Conservation (phyloP, 2,113 vertebrate species). For the Manacus vitellinus region DNA sequence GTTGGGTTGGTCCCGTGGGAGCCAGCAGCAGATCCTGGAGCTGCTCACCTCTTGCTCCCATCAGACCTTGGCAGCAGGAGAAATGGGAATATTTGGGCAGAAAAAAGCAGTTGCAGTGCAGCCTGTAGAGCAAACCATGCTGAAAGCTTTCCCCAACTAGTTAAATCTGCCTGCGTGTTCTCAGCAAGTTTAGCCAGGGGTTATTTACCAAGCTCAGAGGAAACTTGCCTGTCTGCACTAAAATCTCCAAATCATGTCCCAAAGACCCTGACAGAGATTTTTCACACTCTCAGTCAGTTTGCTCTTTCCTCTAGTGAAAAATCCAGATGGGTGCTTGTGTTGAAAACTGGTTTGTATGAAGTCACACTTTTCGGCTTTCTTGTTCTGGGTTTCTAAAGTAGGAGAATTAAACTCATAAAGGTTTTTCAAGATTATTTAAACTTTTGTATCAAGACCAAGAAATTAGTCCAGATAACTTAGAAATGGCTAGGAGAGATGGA, state of each 20-base stretch:
- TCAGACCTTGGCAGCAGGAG: background rate
- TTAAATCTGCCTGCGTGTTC: background rate
- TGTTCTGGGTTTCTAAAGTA: background rate
- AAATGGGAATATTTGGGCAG: background rate
- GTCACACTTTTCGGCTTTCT: background rate
- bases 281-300: background rate
- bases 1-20: fast-evolving
- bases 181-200: background rate
- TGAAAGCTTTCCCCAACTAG: background rate
- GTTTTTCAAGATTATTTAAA: background rate
- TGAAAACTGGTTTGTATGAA: background rate
- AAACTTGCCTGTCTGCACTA: background rate
- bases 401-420: background rate
- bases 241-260: background rate
- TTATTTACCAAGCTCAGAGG: background rate
- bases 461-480: background rate
- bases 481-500: background rate
- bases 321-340: background rate
- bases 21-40: background rate
- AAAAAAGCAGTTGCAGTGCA: background rate
- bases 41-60: background rate
- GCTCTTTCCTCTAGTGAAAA: background rate
- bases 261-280: background rate
- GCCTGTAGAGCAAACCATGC: background rate
- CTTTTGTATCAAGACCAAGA: background rate